Base-by-base conservation (phyloP, 2,113 vertebrate genomes). In the Rallus limicola region DNA sequence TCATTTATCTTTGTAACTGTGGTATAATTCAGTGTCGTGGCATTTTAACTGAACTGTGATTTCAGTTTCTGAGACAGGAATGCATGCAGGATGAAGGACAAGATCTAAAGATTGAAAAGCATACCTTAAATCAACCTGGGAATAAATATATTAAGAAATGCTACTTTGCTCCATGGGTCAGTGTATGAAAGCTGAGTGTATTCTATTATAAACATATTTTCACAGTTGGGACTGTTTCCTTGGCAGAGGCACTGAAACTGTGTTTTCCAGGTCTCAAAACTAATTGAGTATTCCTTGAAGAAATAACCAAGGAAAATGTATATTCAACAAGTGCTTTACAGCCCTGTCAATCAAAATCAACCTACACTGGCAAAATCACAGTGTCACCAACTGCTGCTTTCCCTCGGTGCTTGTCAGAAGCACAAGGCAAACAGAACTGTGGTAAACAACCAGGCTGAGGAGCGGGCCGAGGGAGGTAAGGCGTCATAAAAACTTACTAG, bases 311-410 rank as follows among this genome's bases (percentile, higher is more conserved):
- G 38, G 38, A 86, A 82, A 89, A 87, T 29, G 26, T 72, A 15
- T 62, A 76, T 82, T 85, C 4, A 5, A 75, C 52, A 88, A 92
- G 31, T 36, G 53, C 40, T 91, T 89, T 79, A 72, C 31, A 91
- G 77, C 28, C 48, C 55, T 69, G 93, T 84, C 94, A 93, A 65
- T 95, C 89, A 87, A 92, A 91, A 93, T 52, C 58, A 60, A 42
- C 24, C 42, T 60, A 64, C 42, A 38, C 4, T 25, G 9, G 69
- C 33, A n/a, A 69, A 93, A 95, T 86, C 13, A 28, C 23, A 10
- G 23, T 44, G 65, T 64, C 34, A 25, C 38, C 40, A 77, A 59
- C 72, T 71, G 42, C 13, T 92, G 24, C 81, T 71, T 95, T 53
- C 65, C 69, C 38, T 69, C 38, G 21, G 48, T 58, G 44, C 44